Conservation (phyloP, 2,888 invertebrate species). For the Stenurella melanura region DNA sequence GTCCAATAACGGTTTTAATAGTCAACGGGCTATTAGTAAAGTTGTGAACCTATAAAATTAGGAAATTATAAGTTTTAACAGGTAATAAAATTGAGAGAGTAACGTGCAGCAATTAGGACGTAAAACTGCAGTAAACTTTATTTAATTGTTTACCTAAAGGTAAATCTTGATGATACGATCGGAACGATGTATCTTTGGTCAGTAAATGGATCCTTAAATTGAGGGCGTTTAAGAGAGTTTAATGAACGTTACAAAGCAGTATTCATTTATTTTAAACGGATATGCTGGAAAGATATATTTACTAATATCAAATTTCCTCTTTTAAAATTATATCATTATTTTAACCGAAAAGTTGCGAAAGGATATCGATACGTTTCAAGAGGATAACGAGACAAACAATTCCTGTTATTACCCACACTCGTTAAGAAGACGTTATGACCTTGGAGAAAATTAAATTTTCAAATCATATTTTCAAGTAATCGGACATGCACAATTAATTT, state of each 20-base stretch:
- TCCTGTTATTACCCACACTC: too few relatives aligned
- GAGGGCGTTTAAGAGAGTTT: background rate
- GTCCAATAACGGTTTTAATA: conserved; percentile 32
- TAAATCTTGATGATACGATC: conserved; percentile 19
- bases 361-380: too few relatives aligned
- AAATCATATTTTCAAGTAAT: too few relatives aligned
- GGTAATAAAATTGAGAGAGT: conserved; percentile 46
- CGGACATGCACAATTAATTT: too few relatives aligned
- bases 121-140: conserved; percentile 24
- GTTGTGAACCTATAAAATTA: conserved; percentile 37
- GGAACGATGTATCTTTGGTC: conserved; percentile 11
- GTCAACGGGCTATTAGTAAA: conserved; percentile 15
- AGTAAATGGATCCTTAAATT: conserved; percentile 21
- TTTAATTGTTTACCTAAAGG: conserved; percentile 26
- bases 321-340: too few relatives aligned
- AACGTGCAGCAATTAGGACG: conserved; percentile 39
- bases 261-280: background rate
- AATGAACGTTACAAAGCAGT: background rate
- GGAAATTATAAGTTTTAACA: conserved; percentile 43
- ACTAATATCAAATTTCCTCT: background rate
- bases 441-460: too few relatives aligned
- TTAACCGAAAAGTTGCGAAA: too few relatives aligned
- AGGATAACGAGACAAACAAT: too few relatives aligned
- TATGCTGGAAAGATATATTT: background rate
- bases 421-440: too few relatives aligned